Evolutionary conservation across 2,888 invertebrate genomes (phyloP).

Genomic region (Trachelus tabidus): DNA sequence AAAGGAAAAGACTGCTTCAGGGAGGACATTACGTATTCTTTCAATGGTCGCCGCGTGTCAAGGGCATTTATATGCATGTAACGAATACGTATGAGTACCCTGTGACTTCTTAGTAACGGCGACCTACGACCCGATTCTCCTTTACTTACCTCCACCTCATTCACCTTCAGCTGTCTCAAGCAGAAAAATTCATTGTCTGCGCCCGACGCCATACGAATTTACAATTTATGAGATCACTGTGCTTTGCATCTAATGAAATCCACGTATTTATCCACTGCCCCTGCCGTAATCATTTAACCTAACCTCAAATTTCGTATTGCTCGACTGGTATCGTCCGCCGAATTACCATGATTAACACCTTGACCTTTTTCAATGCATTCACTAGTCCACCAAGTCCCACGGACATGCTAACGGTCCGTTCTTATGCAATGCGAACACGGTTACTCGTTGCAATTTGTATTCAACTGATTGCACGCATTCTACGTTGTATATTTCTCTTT

Average conservation of each 20-base stretch:
- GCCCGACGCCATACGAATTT: conserved; percentile 21
- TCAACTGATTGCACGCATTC: not conserved
- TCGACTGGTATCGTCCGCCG: not conserved
- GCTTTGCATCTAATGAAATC: not conserved
- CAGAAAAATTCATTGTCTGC: not conserved
- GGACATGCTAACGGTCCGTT: not conserved
- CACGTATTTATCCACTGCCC: not conserved
- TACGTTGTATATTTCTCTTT: not conserved
- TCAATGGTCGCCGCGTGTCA: not conserved
- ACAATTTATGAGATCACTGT: conserved; percentile 38
- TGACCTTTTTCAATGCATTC: not conserved
- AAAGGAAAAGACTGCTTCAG: not conserved
- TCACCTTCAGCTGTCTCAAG: not conserved
- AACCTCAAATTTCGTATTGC: not conserved
- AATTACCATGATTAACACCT: not conserved
- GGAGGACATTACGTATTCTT: not conserved
- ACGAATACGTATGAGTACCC: not conserved
- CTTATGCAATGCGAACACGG: not conserved
- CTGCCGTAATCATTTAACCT: not conserved
- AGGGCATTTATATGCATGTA: not conserved
- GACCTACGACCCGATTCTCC: not conserved
- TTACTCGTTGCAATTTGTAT: not conserved
- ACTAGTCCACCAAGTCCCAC: not conserved
- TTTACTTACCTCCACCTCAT: not conserved
- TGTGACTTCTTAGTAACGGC: not conserved